Evolutionary conservation across 2,797 vertebrate species (phyloP).

Genomic region (Cryptoprocta ferox): DNA sequence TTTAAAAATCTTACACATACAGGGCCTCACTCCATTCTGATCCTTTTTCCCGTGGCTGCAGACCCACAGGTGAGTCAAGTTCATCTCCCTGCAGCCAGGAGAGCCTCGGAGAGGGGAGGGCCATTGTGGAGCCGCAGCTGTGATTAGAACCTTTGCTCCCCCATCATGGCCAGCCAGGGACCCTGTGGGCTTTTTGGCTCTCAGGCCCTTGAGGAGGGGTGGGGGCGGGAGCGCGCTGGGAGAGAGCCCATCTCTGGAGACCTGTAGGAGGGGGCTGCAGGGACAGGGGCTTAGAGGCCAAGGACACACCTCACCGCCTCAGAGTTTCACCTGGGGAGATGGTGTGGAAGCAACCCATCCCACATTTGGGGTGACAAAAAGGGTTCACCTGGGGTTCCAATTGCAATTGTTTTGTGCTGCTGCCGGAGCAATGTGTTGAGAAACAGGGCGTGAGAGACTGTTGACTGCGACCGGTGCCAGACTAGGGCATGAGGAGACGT

Average conservation of each 20-base stretch:
- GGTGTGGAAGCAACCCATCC: neutral
- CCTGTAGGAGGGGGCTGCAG: accelerated
- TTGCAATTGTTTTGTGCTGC: neutral
- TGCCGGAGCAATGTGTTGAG: neutral
- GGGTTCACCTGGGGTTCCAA: neutral
- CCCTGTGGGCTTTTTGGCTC: neutral
- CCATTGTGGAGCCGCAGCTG: accelerated
- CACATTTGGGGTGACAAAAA: neutral
- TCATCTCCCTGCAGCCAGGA: neutral
- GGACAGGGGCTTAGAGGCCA: neutral
- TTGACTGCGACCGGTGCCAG: neutral
- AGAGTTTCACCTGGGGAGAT: neutral
- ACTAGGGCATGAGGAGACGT: neutral
- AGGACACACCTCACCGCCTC: neutral
- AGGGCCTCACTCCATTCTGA: neutral
- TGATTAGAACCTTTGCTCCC: neutral
- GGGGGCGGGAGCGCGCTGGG: neutral
- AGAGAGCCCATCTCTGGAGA: neutral
- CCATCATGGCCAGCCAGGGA: neutral
- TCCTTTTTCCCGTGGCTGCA: too few species aligned
- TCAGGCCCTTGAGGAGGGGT: neutral
- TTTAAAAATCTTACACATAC: neutral
- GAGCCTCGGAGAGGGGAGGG: neutral
- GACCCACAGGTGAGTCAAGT: neutral
- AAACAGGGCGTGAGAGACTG: neutral